Evolutionary conservation across 1,140 invertebrate species (phyloP).

Genomic region (Caerostris darwini): DNA sequence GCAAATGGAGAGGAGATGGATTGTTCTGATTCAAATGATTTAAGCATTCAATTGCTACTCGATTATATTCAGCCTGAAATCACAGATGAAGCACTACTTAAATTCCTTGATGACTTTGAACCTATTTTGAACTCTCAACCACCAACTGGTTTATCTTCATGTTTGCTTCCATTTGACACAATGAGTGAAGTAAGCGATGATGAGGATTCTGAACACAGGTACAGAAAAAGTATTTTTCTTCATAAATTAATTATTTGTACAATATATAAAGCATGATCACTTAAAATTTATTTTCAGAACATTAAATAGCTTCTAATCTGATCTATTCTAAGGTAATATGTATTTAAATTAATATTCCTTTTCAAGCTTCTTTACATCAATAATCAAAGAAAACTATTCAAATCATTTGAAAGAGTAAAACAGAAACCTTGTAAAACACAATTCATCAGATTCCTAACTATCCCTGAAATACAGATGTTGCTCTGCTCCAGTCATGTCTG

Average conservation of each 20-base stretch:
- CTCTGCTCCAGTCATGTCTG: too few relatives aligned
- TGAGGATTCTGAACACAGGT: conserved; percentile 33
- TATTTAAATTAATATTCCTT: neutral
- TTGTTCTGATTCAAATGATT: neutral
- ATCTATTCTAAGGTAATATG: neutral
- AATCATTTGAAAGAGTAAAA: neutral
- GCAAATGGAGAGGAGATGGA: neutral
- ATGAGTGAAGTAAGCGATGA: conserved; percentile 55
- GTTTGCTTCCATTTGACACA: conserved; percentile 39
- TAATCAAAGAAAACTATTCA: neutral
- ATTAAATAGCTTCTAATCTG: neutral
- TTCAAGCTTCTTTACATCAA: neutral
- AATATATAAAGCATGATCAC: neutral
- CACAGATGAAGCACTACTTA: conserved; percentile 21
- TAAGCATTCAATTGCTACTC: conserved; percentile 32
- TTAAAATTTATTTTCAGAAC: neutral
- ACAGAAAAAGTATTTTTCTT: neutral
- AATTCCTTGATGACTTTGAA: conserved; percentile 45
- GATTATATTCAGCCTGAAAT: conserved; percentile 41
- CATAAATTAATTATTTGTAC: neutral
- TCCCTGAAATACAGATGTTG: too few relatives aligned
- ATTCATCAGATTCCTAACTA: too few relatives aligned
- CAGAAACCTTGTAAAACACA: too few relatives aligned
- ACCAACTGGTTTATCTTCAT: conserved; percentile 20
- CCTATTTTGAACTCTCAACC: conserved; percentile 46